Evolutionary conservation across 1,140 invertebrate species (phyloP), one percentile per base, ranked within the genome.

Genomic region (Eubasilissa regina): DNA sequence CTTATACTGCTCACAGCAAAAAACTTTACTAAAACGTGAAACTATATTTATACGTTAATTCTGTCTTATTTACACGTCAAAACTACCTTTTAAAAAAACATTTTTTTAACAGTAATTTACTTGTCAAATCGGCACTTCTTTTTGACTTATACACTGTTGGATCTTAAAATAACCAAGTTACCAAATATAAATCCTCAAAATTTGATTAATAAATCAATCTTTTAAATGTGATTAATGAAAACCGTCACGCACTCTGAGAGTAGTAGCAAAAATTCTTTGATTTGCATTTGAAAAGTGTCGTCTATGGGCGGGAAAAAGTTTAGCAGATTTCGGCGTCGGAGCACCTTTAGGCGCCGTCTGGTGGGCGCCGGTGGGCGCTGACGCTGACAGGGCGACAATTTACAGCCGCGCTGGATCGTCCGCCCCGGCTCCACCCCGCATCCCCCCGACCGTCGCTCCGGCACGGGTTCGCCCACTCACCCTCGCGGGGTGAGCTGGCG

Each of bases 341-440:
- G 70, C 70, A 74, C 70, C 70, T 74, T 74, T 74, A 19, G 75
- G 75, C 75, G 75, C 83, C 84, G 84, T 68, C 70, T 74, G 70
- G 21, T 51, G 55, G 66, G 77, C 77, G 58, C 51, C 74, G 78
- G 77, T 51, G 75, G 66, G 72, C 75, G 75, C 62, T 62, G 74
- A 48, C 47, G 58, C 77, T 83, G 83, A 82, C 83, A 78, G 51
- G 78, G 81, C 80, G 83, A 83, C 83, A 81, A 83, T 83, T 83
- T 83, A 83, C 83, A 83, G 81, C 79, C 66, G 45, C 35, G 45
- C 47, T 11, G 51, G 12, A 66, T 60, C 60, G 10, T 15, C n/a
- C 43, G 56, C 53, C 68, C 25, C 64, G 45, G 44, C 43, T 53
- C 76, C 58, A 48, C 62, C 17, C 64, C 19, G 21, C 81, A 43